Base-by-base conservation (phyloP, 1,140 invertebrate species). In the Meloidogyne floridensis region DNA sequence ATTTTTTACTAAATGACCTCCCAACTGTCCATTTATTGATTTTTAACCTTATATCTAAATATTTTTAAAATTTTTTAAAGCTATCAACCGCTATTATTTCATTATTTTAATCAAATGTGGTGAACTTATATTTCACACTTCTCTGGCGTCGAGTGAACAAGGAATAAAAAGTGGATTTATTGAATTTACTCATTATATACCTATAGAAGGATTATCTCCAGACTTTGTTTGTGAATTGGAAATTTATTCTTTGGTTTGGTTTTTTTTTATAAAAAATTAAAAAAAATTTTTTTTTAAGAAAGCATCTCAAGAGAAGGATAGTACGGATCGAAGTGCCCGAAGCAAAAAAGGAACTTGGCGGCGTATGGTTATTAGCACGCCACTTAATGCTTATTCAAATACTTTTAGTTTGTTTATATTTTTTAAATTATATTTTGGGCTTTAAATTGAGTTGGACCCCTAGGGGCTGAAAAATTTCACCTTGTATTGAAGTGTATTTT, bases 51-150 rank as follows among this genome's bases (percentile, higher is more conserved):
- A 83, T 54, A 18, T 18, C 13, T 80, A 47, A 47, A 4, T 8
- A 47, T 47, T 47, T 47, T 47, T 47, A 47, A 47, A 47, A 47
- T 6, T 47, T 47, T 47, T 82, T 82, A 51, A n/a, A 83, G 82
- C 77, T 42, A 74, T 71, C 18, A 70, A 75, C 53, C 82, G 70
- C 65, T 84, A 84, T 53, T 84, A 85, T 53, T 84, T 84, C 43
- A 84, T 84, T 65, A 84, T 85, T n/a, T 65, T 84, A 42, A 75
- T 84, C 11, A 84, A 79, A 71, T 71, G 70, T 71, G 82, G 83
- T 0, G 83, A 84, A 82, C 51, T 56, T 51, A 83, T 84, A 43
- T 74, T 59, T 11, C 83, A 84, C 69, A 84, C 83, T 13, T 53
- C 65, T 13, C 69, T 84, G 71, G 83, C 59, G 8, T 56, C 65